Percentiles rank a stretch among this genome's conserved stretches.
Evolutionary conservation across 2,113 vertebrate species (phyloP).

Genomic region (Pluvianellus socialis): DNA sequence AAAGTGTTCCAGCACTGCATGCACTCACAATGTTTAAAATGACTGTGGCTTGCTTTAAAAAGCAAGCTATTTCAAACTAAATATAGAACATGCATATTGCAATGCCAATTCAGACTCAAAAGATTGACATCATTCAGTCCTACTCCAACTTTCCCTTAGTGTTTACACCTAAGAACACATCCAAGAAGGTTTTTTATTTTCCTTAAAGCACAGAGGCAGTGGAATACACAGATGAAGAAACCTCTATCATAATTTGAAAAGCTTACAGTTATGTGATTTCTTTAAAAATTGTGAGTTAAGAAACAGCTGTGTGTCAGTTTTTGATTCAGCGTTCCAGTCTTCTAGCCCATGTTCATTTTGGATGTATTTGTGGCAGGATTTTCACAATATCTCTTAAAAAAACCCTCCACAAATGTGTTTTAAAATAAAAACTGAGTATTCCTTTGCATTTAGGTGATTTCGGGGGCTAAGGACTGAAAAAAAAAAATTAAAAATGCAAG

Average conservation of each 20-base stretch:
- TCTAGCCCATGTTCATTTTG: neutral
- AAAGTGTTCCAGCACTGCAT: neutral
- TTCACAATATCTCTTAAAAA: neutral
- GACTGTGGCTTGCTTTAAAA: neutral
- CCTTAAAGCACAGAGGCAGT: neutral
- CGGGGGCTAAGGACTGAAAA: neutral
- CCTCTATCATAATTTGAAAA: fast-evolving
- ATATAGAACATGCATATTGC: neutral
- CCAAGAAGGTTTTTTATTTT: neutral
- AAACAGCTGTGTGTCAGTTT: neutral
- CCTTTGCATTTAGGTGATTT: neutral
- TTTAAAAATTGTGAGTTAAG: neutral
- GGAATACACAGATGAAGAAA: neutral
- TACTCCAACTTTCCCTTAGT: neutral
- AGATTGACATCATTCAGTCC: neutral
- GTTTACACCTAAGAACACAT: neutral
- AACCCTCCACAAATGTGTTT: neutral
- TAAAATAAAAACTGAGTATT: neutral
- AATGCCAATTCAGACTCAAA: neutral
- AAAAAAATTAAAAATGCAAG: neutral
- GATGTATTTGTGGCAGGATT: neutral
- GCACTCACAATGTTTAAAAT: neutral
- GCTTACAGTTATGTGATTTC: neutral
- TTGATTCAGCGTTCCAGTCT: neutral
- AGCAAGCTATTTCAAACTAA: neutral